These are phyloP conservation scores for Syrrhaptes paradoxus DNA, from an alignment of 2,113 vertebrate genomes.

Conservation along the genomic window DNA sequence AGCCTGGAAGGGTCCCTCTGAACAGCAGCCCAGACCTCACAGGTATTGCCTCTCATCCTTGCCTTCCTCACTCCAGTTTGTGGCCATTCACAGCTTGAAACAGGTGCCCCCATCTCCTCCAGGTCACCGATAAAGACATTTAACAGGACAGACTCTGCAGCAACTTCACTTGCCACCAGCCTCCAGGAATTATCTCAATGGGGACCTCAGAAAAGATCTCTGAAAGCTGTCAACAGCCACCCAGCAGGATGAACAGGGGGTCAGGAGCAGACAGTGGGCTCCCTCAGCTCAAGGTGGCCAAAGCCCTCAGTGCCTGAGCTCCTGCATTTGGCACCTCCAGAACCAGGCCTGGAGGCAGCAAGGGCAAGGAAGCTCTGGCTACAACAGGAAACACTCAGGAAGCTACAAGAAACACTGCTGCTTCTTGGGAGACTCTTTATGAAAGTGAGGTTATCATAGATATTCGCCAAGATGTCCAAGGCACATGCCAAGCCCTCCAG, in stretches of 20 bases:
- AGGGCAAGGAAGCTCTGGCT: neutral
- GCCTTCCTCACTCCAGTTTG: neutral
- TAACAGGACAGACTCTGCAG: neutral
- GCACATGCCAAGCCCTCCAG: neutral
- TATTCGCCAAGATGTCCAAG: neutral
- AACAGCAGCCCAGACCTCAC: neutral
- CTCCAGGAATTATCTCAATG: neutral
- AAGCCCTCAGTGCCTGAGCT: neutral
- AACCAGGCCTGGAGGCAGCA: neutral
- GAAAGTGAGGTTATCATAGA: accelerated
- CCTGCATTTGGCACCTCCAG: neutral
- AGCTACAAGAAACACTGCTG: neutral
- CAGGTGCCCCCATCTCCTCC: neutral
- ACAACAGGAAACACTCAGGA: neutral
- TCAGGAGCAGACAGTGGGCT: neutral
- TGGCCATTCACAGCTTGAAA: neutral
- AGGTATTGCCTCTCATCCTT: neutral
- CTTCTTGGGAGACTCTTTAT: neutral
- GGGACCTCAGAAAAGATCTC: neutral
- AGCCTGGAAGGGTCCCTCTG: neutral
- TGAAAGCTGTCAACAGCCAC: neutral
- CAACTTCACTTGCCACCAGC: neutral
- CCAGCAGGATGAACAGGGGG: neutral
- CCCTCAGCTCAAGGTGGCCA: neutral
- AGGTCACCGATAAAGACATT: neutral